Evolutionary conservation across 2,888 invertebrate genomes (phyloP).

Genomic region (Heliconius hortense): DNA sequence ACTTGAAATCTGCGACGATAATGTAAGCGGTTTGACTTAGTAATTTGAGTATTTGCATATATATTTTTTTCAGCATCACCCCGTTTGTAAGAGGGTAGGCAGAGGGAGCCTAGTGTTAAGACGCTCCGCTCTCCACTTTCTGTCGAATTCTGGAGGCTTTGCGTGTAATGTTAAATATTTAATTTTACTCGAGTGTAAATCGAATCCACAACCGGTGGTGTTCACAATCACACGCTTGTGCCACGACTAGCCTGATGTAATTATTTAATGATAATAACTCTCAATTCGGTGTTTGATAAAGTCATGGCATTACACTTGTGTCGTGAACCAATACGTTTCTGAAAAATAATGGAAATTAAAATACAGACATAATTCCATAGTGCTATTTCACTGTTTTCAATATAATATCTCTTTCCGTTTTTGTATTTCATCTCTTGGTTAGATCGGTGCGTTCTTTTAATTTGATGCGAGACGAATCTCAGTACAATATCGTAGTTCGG

Average conservation of each 20-base stretch:
- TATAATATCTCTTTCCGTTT: not conserved
- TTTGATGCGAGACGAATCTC: conserved; percentile 34
- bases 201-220: not conserved
- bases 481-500: conserved; percentile 27
- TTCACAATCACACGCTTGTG: too few species aligned
- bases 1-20: conserved; percentile 27
- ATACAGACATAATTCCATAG: not conserved
- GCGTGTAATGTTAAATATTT: not conserved
- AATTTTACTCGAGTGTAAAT: not conserved
- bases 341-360: not conserved
- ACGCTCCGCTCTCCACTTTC: not conserved
- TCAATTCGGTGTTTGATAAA: too few species aligned
- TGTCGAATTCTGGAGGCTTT: not conserved
- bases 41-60: conserved; percentile 6
- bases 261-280: too few species aligned
- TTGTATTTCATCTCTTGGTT: not conserved
- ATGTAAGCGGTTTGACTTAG: conserved; percentile 10
- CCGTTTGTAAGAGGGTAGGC: not conserved
- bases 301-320: too few species aligned
- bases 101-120: not conserved
- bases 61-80: not conserved
- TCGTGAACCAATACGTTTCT: not conserved
- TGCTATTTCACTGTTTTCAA: not conserved
- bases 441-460: conserved; percentile 24
- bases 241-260: too few species aligned